Evolutionary conservation across 1,140 invertebrate species (phyloP).

Genomic region (Drosophila subpulchrella): DNA sequence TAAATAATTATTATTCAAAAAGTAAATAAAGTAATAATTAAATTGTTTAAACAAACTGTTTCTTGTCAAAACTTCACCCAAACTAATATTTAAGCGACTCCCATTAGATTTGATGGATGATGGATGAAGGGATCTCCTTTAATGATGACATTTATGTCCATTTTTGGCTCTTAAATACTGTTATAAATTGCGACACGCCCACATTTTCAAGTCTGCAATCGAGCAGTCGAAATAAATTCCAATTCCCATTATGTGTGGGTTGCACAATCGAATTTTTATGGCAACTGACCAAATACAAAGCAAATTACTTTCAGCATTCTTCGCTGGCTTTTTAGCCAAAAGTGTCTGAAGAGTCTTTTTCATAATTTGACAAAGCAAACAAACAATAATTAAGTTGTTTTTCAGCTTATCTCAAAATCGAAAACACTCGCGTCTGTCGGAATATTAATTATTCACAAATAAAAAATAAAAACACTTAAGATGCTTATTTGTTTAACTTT

Average conservation of each 20-base stretch:
- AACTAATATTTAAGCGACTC: constrained; percentile 2
- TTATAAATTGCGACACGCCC: constrained; percentile 53
- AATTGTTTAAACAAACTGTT: background rate
- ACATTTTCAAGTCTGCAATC: constrained; percentile 19
- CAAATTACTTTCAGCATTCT: constrained; percentile 68
- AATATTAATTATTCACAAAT: constrained; percentile 63
- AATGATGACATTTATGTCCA: constrained; percentile 58
- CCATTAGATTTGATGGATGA: constrained; percentile 30
- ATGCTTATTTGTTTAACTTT: constrained; percentile 53
- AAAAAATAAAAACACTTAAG: constrained; percentile 14
- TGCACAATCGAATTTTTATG: constrained; percentile 69
- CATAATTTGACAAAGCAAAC: constrained; percentile 53
- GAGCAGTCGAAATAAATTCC: constrained; percentile 30
- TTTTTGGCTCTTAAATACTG: constrained; percentile 30
- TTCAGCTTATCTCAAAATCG: constrained; percentile 28
- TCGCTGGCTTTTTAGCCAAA: constrained; percentile 60
- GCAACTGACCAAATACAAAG: constrained; percentile 64
- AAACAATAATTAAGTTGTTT: constrained; percentile 75
- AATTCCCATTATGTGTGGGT: constrained; percentile 59
- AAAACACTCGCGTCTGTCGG: constrained; percentile 49
- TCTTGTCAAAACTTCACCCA: background rate
- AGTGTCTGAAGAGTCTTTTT: constrained; percentile 57
- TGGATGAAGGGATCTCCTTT: constrained; percentile 31
- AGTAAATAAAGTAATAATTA: background rate
- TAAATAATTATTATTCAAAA: background rate